These are phyloP conservation scores for Prunella strophiata DNA, from an alignment of 2,797 vertebrate genomes.

Conservation along the genomic window DNA sequence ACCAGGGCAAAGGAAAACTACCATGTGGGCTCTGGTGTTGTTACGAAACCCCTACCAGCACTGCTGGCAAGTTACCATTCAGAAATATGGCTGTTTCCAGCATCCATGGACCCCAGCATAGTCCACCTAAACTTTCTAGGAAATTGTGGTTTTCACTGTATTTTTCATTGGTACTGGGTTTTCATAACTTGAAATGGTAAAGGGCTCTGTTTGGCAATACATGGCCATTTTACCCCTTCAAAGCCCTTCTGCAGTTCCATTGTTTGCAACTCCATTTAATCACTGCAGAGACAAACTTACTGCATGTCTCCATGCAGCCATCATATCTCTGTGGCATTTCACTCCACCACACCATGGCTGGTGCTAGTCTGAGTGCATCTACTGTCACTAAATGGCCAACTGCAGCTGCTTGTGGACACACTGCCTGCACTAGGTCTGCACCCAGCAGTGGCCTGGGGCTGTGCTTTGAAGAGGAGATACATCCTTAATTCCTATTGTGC, in stretches of 20 bases:
- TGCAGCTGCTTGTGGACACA: background rate
- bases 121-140: background rate
- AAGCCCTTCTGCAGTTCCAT: background rate
- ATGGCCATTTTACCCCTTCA: background rate
- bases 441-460: background rate
- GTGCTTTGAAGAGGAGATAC: background rate
- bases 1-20: background rate
- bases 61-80: background rate
- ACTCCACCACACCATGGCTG: background rate
- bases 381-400: background rate
- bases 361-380: background rate
- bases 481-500: accelerated
- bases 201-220: background rate
- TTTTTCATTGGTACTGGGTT: background rate
- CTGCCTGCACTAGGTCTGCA: background rate
- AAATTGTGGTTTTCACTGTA: background rate
- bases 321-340: accelerated
- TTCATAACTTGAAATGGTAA: background rate
- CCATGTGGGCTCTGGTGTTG: background rate
- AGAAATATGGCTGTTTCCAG: background rate
- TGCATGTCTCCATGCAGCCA: accelerated
- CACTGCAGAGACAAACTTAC: background rate
- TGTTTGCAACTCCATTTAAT: background rate
- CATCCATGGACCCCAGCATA: background rate
- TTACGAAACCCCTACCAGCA: background rate